A percentile compares a stretch with the other conserved stretches of the same genome.
Evolutionary conservation across 2,888 invertebrate genomes (phyloP).

Genomic region (Acrobasis consociella): DNA sequence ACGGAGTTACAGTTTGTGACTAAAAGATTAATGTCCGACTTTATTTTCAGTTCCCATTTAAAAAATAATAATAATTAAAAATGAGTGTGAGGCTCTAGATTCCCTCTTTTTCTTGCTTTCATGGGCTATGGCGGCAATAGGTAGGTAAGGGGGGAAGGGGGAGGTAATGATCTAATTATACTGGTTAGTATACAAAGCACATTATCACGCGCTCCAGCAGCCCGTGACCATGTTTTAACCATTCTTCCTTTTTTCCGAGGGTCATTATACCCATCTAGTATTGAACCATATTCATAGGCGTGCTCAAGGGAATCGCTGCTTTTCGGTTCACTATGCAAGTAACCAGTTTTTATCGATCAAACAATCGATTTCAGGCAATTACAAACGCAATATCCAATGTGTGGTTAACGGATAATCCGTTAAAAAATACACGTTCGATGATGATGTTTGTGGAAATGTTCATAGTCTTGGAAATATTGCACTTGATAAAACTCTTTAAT

Average conservation of each 20-base stretch:
- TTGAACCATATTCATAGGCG: conserved; percentile 9
- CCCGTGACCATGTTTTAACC: conserved; percentile 67
- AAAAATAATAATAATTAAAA: no score
- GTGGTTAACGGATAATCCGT: background rate
- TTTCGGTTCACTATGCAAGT: conserved; percentile 3
- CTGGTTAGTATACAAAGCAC: conserved; percentile 44
- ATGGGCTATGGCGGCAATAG: background rate
- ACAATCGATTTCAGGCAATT: background rate
- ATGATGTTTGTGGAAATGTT: background rate
- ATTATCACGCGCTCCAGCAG: conserved; percentile 60
- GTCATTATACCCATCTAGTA: conserved; percentile 33
- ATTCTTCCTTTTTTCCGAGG: conserved; percentile 27
- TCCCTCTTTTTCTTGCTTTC: background rate
- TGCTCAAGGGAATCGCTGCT: conserved; percentile 16
- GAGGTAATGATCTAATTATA: conserved; percentile 45
- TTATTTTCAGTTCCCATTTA: no score
- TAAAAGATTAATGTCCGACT: no score
- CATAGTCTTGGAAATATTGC: no score
- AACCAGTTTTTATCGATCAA: conserved; percentile 11
- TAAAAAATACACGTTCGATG: background rate
- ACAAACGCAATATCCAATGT: background rate
- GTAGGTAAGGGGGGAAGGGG: conserved; percentile 28
- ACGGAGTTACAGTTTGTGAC: no score
- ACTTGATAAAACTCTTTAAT: no score
- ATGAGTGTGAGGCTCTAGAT: no score